Conservation (phyloP, 2,113 vertebrate species). For the Hucho hucho region DNA sequence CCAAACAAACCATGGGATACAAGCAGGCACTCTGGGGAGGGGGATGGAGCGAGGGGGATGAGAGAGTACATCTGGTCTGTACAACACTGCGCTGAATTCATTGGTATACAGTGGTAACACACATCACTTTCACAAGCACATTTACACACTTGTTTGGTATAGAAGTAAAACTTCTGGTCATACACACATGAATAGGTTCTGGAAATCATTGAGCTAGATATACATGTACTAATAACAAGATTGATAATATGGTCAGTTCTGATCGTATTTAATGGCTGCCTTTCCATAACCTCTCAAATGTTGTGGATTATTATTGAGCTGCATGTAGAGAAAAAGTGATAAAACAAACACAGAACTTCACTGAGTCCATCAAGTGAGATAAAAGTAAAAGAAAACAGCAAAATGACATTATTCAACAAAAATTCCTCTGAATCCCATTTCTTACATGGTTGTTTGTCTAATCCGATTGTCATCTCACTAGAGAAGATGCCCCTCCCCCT, state of each 20-base stretch:
- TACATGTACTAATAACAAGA: not conserved
- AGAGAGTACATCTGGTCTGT: constrained; percentile 52
- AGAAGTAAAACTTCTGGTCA: not conserved
- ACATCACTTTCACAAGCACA: not conserved
- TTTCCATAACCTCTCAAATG: not conserved
- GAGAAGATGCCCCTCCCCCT: not conserved
- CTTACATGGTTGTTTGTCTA: too few species aligned
- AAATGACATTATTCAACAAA: too few species aligned
- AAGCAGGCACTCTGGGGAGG: not conserved
- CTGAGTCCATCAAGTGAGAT: too few species aligned
- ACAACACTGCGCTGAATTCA: constrained; percentile 46
- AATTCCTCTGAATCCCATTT: too few species aligned
- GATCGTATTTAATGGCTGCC: not conserved
- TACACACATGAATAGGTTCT: not conserved
- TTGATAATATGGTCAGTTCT: not conserved
- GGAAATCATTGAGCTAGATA: constrained; percentile 5
- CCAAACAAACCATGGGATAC: not conserved
- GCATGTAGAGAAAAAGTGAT: not conserved
- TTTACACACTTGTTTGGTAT: constrained; percentile 3
- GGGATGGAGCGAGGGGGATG: not conserved
- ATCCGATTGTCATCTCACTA: too few species aligned
- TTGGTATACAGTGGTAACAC: constrained; percentile 44
- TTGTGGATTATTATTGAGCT: not conserved
- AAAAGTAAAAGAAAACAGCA: too few species aligned
- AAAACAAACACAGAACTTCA: not conserved